Evolutionary conservation across 1,140 invertebrate genomes (phyloP), one percentile per base, ranked within the genome.

Genomic region (Bombus superbus): DNA sequence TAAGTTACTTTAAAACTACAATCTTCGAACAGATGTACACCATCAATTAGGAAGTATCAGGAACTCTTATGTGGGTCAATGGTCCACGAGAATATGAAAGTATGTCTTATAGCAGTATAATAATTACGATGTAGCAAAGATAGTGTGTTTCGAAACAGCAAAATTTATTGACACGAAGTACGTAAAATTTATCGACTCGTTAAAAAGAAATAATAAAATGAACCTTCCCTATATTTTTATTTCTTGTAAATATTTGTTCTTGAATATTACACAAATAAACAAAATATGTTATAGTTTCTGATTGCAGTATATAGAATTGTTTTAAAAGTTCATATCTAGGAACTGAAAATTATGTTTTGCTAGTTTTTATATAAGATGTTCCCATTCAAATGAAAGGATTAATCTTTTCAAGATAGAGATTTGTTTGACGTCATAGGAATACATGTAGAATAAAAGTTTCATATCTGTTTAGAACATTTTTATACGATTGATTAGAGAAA

Each of bases 41-140:
- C 40, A 40, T 68, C 59, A 76, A 83, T 83, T 77, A 83, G 62
- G 59, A 53, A 68, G 73, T 68, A 83, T 83, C 72, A 83, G 73
- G 62, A 83, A 83, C 81, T 76, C 42, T 53, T 76, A 83, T 76
- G 81, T 83, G 22, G 81, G 81, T 76, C 81, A 83, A 76, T 75
- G 73, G 81, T 53, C 44, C 72, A 68, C 62, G 81, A 44, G 44
- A 83, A 83, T 83, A 83, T 83, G 81, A 83, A 83, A 83, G 73
- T 83, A 76, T 83, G 73, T 66, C 42, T 83, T 66, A 75, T 53
- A 73, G 18, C 72, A 64, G 57, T 66, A 64, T 47, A 83, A 83
- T 72, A 73, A 72, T 73, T 73, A 59, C 38, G 69, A 81, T 42
- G 80, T 44, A 32, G 57, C 40, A 47, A 83, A 68, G 59, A 83